Conservation (phyloP, 2,113 vertebrate genomes). For the Tachysurus fulvidraco region DNA sequence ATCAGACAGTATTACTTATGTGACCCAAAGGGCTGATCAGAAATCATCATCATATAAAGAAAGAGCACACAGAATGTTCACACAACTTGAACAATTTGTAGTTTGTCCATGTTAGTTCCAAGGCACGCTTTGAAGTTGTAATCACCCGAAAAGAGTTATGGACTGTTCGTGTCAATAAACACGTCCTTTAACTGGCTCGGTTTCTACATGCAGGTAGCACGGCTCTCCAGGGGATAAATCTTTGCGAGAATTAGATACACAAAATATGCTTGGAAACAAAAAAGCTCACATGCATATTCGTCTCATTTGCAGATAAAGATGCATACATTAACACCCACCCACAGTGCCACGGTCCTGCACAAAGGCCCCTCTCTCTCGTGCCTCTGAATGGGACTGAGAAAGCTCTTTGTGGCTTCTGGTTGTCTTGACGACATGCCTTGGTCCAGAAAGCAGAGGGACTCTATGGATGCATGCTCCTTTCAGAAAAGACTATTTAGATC, state of each 20-base stretch:
- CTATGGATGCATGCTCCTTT: conserved; percentile 59
- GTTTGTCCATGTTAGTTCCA: neutral
- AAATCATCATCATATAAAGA: neutral
- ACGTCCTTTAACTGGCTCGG: neutral
- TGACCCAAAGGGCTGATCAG: neutral
- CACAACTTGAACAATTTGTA: neutral
- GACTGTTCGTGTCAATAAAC: neutral
- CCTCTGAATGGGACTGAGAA: conserved; percentile 68
- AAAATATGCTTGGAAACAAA: conserved; percentile 55
- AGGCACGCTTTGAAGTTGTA: neutral
- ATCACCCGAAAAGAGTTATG: neutral
- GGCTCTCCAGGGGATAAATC: conserved; percentile 50
- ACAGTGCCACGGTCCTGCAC: conserved; percentile 49
- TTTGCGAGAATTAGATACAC: conserved; percentile 62
- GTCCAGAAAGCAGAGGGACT: conserved; percentile 62
- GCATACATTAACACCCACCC: conserved; percentile 76
- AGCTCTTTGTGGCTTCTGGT: conserved; percentile 71
- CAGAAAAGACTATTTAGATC: conserved; percentile 68
- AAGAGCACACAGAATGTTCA: neutral
- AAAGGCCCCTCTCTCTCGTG: conserved; percentile 68
- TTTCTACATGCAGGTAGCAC: conserved; percentile 21
- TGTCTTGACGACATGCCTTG: conserved; percentile 72
- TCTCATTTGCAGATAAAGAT: conserved; percentile 65
- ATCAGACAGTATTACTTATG: neutral
- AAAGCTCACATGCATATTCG: conserved; percentile 61